Evolutionary conservation across 2,113 vertebrate genomes (phyloP).

Genomic region (Panthera leo): DNA sequence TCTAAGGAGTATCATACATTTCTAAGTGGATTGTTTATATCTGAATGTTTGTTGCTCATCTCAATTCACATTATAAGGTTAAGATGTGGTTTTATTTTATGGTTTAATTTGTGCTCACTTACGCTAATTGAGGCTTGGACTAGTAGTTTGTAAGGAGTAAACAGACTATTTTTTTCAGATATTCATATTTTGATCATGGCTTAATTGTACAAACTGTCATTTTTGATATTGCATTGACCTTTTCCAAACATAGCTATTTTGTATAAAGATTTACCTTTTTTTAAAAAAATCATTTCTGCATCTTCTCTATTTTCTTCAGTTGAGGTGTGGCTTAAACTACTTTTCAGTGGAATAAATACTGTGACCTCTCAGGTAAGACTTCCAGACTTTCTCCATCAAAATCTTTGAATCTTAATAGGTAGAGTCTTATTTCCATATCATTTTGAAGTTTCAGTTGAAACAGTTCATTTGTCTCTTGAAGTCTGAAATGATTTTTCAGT

Average conservation of each 20-base stretch:
- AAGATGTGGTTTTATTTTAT: slow-evolving; percentile 22
- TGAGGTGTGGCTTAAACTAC: neutral
- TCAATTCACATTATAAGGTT: neutral
- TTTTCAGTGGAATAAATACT: neutral
- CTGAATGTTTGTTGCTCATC: neutral
- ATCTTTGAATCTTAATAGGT: neutral
- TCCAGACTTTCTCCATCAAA: neutral
- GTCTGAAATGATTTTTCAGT: neutral
- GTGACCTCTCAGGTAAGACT: neutral
- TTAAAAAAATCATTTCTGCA: neutral
- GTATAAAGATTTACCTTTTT: neutral
- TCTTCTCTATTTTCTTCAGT: neutral
- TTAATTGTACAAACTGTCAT: neutral
- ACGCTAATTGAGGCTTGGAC: neutral
- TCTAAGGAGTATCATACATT: neutral
- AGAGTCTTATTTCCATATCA: neutral
- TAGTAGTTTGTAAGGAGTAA: neutral
- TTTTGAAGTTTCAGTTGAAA: neutral
- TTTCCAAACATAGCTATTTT: neutral
- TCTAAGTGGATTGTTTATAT: neutral
- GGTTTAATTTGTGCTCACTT: neutral
- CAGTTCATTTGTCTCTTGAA: neutral
- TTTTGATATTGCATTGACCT: neutral
- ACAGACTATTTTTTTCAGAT: neutral
- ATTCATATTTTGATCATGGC: neutral